Evolutionary conservation across 2,113 vertebrate species (phyloP), one percentile per base, ranked within the genome.

Genomic region (Spermophilus dauricus): DNA sequence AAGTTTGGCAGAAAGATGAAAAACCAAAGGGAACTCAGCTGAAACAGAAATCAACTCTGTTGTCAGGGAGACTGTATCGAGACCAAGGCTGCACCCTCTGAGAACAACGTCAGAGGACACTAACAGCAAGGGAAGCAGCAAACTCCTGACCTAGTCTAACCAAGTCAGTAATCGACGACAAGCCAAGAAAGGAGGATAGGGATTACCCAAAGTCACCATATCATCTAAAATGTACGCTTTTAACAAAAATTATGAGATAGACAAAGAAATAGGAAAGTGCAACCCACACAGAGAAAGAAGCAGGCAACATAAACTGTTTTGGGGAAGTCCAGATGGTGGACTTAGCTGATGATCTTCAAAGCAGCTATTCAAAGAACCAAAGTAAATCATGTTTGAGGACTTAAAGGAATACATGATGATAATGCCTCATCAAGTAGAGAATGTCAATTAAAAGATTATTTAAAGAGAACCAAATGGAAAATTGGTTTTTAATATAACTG

Each of bases 241-340:
- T 48, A 51, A 67, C 65, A 72, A 88, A 77, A 84, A 48, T 63
- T 78, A 77, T 16, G 42, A 91, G n/a, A 72, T 20, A 75, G 34
- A 42, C 53, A 77, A 95, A 95, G 48, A 88, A 97, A 78, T 37
- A 92, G 9, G 32, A 42, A 94, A 92, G 17, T 88, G 4, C 24
- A n/a, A 80, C 28, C 39, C 72, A 73, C 53, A 45, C 11, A 67
- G 53, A 24, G 73, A 77, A 32, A 86, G 69, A 58, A 94, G 39
- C 28, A 80, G 34, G 65, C 24, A 75, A 81, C 13, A 70, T 37
- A 85, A 85, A 86, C n/a, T 61, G 42, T 56, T 89, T 72, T 89
- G 26, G 37, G 78, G 58, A 30, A 48, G 17, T 96, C 84, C 72
- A 96, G 77, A 63, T 63, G 80, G 67, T 53, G 11, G 39, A 61